Evolutionary conservation across 2,113 vertebrate species (phyloP).

Genomic region (Triplophysa tibetana): DNA sequence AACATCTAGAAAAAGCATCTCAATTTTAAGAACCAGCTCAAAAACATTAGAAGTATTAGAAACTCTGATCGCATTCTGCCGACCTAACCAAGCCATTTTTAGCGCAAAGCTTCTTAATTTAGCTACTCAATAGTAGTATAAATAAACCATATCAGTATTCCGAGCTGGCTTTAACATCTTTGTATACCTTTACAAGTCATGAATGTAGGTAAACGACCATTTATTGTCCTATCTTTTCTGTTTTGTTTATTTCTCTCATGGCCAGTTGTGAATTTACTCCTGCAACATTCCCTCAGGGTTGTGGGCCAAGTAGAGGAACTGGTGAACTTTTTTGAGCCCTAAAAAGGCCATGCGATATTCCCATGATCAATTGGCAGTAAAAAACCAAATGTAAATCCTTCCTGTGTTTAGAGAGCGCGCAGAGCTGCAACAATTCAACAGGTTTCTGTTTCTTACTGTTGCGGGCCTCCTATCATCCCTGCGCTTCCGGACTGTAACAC

Average conservation of each 20-base stretch:
- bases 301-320: constrained; percentile 57
- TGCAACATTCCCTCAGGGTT: constrained; percentile 48
- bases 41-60: too few relatives aligned
- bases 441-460: constrained; percentile 13
- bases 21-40: too few relatives aligned
- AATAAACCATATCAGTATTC: not conserved
- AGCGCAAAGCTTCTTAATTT: too few relatives aligned
- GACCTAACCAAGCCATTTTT: too few relatives aligned
- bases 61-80: too few relatives aligned
- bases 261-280: constrained; percentile 52
- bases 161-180: not conserved
- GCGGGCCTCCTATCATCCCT: not conserved
- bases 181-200: not conserved
- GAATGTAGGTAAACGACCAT: not conserved
- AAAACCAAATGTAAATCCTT: constrained; percentile 70
- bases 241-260: constrained; percentile 42
- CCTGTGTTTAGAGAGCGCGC: constrained; percentile 68
- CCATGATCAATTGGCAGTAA: constrained; percentile 62
- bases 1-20: too few relatives aligned
- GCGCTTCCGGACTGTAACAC: too few relatives aligned
- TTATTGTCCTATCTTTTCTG: constrained; percentile 11
- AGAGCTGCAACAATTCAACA: constrained; percentile 60
- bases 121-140: too few relatives aligned
- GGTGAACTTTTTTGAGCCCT: constrained; percentile 63
- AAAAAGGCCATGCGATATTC: constrained; percentile 69